phyloP scores from a whole-genome alignment of 2,113 vertebrate genomes.

The Pipra filicauda region DNA sequence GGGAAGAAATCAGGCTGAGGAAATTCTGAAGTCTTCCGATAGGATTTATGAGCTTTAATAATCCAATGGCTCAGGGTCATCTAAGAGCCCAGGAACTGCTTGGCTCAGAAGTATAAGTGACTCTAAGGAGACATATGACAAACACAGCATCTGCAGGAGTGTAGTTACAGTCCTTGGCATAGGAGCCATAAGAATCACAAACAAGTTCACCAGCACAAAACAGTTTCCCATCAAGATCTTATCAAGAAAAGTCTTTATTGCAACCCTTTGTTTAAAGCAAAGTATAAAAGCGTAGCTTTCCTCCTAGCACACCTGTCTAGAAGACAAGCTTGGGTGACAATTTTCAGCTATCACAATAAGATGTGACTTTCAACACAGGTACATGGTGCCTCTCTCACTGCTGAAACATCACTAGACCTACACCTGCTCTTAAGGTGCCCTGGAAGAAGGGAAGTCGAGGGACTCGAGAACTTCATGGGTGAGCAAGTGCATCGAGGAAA shows the following conservation, averaged over 20 bases:
- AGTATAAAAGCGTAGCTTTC: background rate
- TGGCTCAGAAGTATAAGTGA: background rate
- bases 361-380: background rate
- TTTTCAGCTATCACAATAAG: background rate
- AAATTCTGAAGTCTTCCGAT: background rate
- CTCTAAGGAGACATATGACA: slow-evolving; percentile 18
- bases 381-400: background rate
- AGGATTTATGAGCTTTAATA: slow-evolving; percentile 63
- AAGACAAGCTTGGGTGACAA: background rate
- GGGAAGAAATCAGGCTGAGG: background rate
- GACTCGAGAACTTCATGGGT: background rate
- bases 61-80: background rate
- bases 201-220: background rate
- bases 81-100: slow-evolving; percentile 13
- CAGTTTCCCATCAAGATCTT: background rate
- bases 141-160: background rate
- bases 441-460: background rate
- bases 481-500: background rate
- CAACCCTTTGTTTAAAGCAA: background rate
- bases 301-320: background rate
- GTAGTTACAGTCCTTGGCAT: background rate
- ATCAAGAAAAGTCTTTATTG: background rate
- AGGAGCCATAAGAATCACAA: background rate
- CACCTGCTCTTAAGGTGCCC: background rate
- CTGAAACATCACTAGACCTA: background rate